Evolutionary conservation across 2,888 invertebrate species (phyloP), one percentile per base, ranked within the genome.

Genomic region (Tiliacea aurago): DNA sequence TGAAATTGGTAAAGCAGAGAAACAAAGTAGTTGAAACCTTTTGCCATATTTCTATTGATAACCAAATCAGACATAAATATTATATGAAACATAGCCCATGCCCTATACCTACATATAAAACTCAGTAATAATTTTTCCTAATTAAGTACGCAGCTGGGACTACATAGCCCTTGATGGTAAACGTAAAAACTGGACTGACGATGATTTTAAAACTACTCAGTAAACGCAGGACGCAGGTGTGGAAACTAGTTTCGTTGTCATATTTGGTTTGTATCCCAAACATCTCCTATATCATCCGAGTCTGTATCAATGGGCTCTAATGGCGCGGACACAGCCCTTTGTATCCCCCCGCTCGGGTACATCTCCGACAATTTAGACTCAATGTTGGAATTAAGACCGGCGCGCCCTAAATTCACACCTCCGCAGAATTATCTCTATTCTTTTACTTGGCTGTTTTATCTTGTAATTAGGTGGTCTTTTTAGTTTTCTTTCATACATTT

Each of bases 291-390:
- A 90, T 92, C 91, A 90, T 90, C 84, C 85, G 89, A 90, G 89
- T 87, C 86, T 87, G 89, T 93, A 93, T 95, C 93, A 94, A 94
- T 95, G 90, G 94, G 84, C 84, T 87, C 88, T 94, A 94, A 94
- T 95, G 92, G 93, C 89, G 91, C 87, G 92, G 92, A 93, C 92
- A 90, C 86, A 86, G 84, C 89, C 91, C 90, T 92, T 92, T 92
- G 90, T 92, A 76, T 83, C 85, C 63, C 63, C 86, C 89, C 87
- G 84, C 85, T 73, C 85, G 73, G 82, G 81, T 86, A 86, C 86
- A 87, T 86, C 86, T 88, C 76, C 1, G 41, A 74, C 65, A 78
- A 84, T 86, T 81, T 84, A 72, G 70, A 73, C 87, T 90, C 89
- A 88, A 91, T 87, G 89, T 87, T 87, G 86, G 88, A 91, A 91